Percentiles rank a stretch among this genome's conserved stretches.
Evolutionary conservation across 2,888 invertebrate species (phyloP).

Genomic region (Drosophila cognata): DNA sequence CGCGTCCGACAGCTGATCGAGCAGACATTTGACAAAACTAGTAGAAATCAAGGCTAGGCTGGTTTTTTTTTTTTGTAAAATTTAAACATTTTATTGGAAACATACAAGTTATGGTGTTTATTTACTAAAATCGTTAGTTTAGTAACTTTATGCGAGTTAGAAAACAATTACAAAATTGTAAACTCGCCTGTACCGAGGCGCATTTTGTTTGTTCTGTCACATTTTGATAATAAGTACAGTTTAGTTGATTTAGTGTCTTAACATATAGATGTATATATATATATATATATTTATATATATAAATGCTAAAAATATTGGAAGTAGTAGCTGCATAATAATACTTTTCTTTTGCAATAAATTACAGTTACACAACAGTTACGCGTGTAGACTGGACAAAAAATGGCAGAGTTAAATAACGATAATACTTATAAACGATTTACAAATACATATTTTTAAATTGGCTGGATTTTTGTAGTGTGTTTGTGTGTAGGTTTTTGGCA

Average conservation of each 20-base stretch:
- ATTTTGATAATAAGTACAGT: slow-evolving; percentile 68
- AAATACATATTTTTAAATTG: slow-evolving; percentile 44
- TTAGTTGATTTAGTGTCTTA: slow-evolving; percentile 60
- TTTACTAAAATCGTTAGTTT: slow-evolving; percentile 69
- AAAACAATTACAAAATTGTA: slow-evolving; percentile 67
- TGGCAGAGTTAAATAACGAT: slow-evolving; percentile 68
- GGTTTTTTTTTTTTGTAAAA: slow-evolving; percentile 52
- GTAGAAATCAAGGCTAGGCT: slow-evolving; percentile 60
- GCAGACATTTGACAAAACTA: slow-evolving; percentile 22
- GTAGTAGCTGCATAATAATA: slow-evolving; percentile 77
- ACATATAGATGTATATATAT: slow-evolving; percentile 13
- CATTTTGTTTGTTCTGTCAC: slow-evolving; percentile 32
- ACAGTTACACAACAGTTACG: slow-evolving; percentile 52
- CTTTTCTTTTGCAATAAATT: slow-evolving; percentile 71
- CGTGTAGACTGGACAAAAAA: slow-evolving; percentile 57
- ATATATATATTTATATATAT: slow-evolving; percentile 23
- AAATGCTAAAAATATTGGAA: slow-evolving; percentile 75
- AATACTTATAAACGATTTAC: slow-evolving; percentile 47
- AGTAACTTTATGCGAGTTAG: slow-evolving; percentile 72
- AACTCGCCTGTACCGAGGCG: slow-evolving; percentile 43
- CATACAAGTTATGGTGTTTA: slow-evolving; percentile 52
- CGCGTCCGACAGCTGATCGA: slow-evolving; percentile 55
- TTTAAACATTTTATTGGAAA: slow-evolving; percentile 73
- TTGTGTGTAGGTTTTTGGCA: slow-evolving; percentile 13
- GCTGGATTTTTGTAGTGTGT: slow-evolving; percentile 59